phyloP scores from a whole-genome alignment of 1,140 invertebrate genomes.

The Teleogryllus occipitalis region DNA sequence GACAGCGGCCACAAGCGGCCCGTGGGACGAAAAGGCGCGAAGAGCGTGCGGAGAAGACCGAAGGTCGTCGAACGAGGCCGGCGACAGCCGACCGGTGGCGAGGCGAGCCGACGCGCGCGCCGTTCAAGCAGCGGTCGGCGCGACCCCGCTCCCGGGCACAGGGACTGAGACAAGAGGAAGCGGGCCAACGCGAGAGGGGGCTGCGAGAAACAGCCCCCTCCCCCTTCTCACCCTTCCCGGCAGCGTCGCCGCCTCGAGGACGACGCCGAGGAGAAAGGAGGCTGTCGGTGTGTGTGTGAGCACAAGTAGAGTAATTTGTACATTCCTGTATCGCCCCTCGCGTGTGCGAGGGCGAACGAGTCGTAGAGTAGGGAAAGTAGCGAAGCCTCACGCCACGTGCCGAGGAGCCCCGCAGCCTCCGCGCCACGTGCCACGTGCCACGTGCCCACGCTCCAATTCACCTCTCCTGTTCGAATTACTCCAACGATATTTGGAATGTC shows the following conservation, averaged over 20 bases:
- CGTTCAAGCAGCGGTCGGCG: no score
- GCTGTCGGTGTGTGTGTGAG: no score
- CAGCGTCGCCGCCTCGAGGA: neutral
- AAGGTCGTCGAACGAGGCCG: neutral
- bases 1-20: neutral
- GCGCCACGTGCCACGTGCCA: no score
- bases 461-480: no score
- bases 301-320: neutral
- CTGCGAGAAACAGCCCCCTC: neutral
- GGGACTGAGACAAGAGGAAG: neutral
- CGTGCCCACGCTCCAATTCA: no score
- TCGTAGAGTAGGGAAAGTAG: no score
- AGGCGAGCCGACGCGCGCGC: neutral
- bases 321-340: neutral
- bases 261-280: neutral
- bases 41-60: neutral
- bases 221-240: no score
- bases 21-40: neutral
- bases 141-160: neutral
- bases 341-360: no score
- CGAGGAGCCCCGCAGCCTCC: no score
- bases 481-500: no score
- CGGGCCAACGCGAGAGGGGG: neutral
- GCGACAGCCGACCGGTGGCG: neutral
- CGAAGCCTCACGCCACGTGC: no score